Conservation (phyloP, 2,113 vertebrate genomes). For the Petaurus breviceps region DNA sequence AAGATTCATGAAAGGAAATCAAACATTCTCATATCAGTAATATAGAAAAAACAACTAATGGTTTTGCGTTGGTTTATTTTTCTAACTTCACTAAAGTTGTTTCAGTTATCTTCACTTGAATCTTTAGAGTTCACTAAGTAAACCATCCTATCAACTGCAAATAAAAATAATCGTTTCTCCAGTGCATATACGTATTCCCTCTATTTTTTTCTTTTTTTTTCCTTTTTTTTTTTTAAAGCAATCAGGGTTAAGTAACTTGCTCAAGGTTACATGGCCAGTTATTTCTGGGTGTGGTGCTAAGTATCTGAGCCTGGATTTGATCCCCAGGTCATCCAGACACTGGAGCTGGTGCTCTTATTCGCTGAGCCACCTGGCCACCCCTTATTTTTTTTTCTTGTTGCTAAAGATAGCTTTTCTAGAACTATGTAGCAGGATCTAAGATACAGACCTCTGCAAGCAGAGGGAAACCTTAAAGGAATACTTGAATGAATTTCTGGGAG, state of each 20-base stretch:
- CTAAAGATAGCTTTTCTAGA: not conserved
- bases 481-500: not conserved
- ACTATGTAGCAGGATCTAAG: not conserved
- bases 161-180: not conserved
- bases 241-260: too few species aligned
- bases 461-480: not conserved
- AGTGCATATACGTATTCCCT: not conserved
- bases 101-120: not conserved
- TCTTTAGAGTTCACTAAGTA: not conserved
- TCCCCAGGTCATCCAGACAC: too few species aligned
- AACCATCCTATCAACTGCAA: not conserved
- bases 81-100: not conserved
- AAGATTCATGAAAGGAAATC: not conserved
- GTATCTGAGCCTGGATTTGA: too few species aligned
- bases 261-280: too few species aligned
- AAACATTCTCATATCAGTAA: not conserved
- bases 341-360: too few species aligned
- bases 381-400: too few species aligned
- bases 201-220: not conserved
- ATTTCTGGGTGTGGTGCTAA: too few species aligned
- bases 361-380: too few species aligned
- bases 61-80: not conserved
- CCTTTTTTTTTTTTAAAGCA: too few species aligned
- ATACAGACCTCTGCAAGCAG: not conserved
- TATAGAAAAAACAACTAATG: not conserved